Conservation (phyloP, 2,888 invertebrate species). For the Pilophorus perplexus region DNA sequence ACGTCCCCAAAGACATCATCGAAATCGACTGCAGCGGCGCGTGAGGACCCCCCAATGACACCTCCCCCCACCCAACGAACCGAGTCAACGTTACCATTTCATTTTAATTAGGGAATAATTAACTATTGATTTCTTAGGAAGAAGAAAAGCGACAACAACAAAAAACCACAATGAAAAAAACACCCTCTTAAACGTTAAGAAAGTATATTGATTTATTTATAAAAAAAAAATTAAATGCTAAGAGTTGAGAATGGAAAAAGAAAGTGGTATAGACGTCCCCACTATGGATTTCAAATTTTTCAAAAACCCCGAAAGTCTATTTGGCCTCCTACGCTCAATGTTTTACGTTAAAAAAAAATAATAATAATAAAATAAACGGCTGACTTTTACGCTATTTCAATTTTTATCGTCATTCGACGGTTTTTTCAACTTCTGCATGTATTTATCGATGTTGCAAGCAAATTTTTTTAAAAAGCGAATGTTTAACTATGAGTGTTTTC, state of each 20-base stretch:
- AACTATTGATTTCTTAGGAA: neutral
- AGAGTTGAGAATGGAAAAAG: constrained; percentile 21
- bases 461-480: too few relatives aligned
- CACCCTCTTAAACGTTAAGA: constrained; percentile 6
- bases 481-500: too few relatives aligned
- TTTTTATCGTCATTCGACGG: too few relatives aligned
- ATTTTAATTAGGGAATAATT: constrained; percentile 16
- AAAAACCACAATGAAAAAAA: neutral
- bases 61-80: constrained; percentile 39
- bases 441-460: too few relatives aligned
- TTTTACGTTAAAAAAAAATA: too few relatives aligned
- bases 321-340: constrained; percentile 26
- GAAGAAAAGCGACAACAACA: neutral
- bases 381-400: too few relatives aligned
- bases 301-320: constrained; percentile 5
- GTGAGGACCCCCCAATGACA: constrained; percentile 58
- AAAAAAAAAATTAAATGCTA: constrained; percentile 7
- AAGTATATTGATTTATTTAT: neutral
- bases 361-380: too few relatives aligned
- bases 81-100: constrained; percentile 42
- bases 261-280: constrained; percentile 1
- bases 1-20: constrained; percentile 96
- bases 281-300: constrained; percentile 5
- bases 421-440: too few relatives aligned
- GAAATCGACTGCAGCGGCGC: constrained; percentile 94